Evolutionary conservation across 2,888 invertebrate species (phyloP), one percentile per base, ranked within the genome.

Genomic region (Xanthorhoe designata): DNA sequence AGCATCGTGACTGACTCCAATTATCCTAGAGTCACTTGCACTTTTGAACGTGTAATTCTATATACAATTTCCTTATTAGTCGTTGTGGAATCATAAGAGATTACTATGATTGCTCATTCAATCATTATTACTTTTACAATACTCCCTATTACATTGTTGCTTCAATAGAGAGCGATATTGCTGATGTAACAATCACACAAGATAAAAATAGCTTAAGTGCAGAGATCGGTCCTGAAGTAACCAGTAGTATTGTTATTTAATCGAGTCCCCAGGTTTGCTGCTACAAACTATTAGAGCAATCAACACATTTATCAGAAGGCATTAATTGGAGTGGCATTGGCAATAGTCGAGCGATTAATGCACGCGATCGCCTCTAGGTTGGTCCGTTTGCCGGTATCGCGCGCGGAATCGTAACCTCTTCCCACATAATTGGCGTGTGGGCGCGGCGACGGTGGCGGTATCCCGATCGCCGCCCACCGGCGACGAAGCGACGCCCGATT

Each of bases 381-480:
- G 83, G 83, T 85, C 83, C 80, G 88, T 88, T 89, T 74, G 77
- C 82, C 79, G 79, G 80, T 91, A 91, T 92, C 91, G 81, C 76
- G 80, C 82, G 81, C 74, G 82, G 86, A 83, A 92, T 91, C 92
- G 89, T 87, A 88, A 90, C 89, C 88, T 92, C 92, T 92, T 91
- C 91, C 91, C 90, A 91, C 91, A 91, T 92, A 92, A 93, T 92
- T 91, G 92, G 92, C 89, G 87, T 88, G 91, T 91, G 90, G 92
- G 92, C 84, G 90, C 90, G 87, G 86, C 78, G 76, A 82, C 82
- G 83, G 84, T 82, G 85, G 87, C 83, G 82, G 87, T 87, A 90
- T 91, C 90, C 90, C 85, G 88, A 90, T 90, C 87, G 85, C 87
- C 91, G 90, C 91, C 92, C 90, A 91, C 91, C 90, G 85, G 84